Conservation (phyloP, 2,113 vertebrate genomes). For the Myiozetetes cayanensis region DNA sequence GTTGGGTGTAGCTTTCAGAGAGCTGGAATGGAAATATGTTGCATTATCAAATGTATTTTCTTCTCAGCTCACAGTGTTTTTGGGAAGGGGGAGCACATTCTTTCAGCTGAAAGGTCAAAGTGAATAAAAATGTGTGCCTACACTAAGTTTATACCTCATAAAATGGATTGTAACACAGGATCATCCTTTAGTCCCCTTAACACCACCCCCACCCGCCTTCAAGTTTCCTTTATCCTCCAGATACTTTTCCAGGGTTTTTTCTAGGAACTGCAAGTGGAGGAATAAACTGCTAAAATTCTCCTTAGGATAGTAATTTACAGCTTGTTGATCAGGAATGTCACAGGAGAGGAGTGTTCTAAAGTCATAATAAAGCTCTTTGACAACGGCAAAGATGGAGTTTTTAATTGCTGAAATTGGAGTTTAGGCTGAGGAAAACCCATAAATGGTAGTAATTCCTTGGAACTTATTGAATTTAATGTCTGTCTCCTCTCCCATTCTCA, state of each 20-base stretch:
- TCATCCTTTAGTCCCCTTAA: background rate
- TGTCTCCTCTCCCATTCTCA: rapidly evolving
- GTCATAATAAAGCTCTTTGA: background rate
- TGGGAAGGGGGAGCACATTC: rapidly evolving
- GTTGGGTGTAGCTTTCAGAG: background rate
- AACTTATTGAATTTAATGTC: background rate
- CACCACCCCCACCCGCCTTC: too few species aligned
- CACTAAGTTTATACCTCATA: background rate
- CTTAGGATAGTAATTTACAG: background rate
- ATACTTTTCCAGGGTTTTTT: background rate
- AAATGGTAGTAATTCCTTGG: too few species aligned
- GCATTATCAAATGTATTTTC: background rate
- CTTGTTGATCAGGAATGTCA: background rate
- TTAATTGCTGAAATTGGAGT: background rate
- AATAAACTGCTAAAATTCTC: background rate
- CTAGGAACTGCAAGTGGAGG: background rate
- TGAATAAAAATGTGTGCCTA: background rate
- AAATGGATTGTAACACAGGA: background rate
- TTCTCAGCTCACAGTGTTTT: background rate
- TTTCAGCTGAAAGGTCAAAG: background rate
- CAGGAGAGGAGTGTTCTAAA: background rate
- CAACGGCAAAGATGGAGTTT: background rate
- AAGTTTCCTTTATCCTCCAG: background rate
- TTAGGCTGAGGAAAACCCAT: background rate
- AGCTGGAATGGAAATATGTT: background rate